A percentile compares a stretch with the other conserved stretches of the same genome.
Conservation (phyloP, 2,113 vertebrate species). For the Piaya cayana region DNA sequence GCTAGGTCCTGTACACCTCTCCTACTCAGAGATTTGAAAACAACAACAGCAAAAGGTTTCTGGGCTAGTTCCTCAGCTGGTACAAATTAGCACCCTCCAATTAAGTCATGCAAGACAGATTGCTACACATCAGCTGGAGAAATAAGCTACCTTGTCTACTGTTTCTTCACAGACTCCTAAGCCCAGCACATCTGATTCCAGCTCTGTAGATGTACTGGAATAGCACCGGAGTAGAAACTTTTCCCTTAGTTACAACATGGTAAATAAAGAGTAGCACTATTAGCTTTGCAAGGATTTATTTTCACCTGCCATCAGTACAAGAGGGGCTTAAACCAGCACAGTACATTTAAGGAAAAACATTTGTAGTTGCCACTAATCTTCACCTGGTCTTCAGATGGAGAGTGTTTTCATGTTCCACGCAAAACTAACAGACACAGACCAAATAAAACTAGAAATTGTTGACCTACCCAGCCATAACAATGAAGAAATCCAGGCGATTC, state of each 20-base stretch:
- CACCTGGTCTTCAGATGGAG: neutral
- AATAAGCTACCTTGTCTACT: neutral
- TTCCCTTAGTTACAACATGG: neutral
- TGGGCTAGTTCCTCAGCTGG: neutral
- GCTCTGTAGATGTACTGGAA: neutral
- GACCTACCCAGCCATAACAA: slow-evolving; percentile 96
- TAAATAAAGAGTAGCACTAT: neutral
- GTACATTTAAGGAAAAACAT: neutral
- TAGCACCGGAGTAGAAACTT: neutral
- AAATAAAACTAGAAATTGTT: neutral
- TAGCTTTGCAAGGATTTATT: neutral
- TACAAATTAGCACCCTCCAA: neutral
- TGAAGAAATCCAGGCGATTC: slow-evolving; percentile 98
- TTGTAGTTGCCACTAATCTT: neutral
- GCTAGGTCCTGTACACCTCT: neutral
- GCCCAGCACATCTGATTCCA: neutral
- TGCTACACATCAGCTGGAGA: neutral
- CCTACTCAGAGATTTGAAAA: neutral
- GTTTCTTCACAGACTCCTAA: neutral
- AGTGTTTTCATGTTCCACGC: neutral
- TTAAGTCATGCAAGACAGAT: neutral
- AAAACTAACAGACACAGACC: neutral
- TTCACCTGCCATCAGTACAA: neutral
- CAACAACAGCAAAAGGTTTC: neutral
- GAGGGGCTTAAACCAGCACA: neutral